Percentiles rank a stretch among this genome's conserved stretches.
These are phyloP conservation scores for Chorisops tibialis DNA, from an alignment of 2,888 invertebrate species.

Conservation along the genomic window DNA sequence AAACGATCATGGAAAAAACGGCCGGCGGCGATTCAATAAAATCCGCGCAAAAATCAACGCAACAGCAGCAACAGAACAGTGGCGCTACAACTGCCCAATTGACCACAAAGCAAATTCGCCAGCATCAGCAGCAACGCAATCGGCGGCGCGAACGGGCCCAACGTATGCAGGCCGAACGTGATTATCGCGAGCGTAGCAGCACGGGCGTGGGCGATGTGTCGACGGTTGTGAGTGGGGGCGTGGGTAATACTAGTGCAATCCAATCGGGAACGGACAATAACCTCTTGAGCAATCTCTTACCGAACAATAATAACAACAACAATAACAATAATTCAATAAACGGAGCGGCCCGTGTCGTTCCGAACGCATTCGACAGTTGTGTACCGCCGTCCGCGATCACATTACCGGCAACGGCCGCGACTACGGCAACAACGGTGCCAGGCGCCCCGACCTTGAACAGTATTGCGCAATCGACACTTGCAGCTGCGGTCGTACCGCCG, in stretches of 20 bases:
- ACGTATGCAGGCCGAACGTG: slow-evolving; percentile 85
- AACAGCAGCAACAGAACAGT: slow-evolving; percentile 28
- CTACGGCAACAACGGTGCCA: slow-evolving; percentile 5
- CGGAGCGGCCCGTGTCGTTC: neutral
- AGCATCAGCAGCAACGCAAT: slow-evolving; percentile 61
- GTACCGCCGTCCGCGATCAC: neutral
- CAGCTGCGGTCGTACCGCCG: slow-evolving; percentile 45
- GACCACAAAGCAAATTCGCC: slow-evolving; percentile 46
- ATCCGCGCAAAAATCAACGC: neutral
- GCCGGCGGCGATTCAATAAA: neutral
- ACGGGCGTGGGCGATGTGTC: slow-evolving; percentile 56
- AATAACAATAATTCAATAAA: slow-evolving; percentile 4
- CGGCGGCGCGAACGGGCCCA: slow-evolving; percentile 87
- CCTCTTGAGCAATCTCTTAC: neutral
- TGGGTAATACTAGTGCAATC: slow-evolving; percentile 73
- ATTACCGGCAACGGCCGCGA: slow-evolving; percentile 8
- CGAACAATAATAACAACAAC: slow-evolving; percentile 45
- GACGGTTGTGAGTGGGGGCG: slow-evolving; percentile 59
- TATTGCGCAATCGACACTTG: neutral
- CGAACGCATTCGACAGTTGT: neutral
- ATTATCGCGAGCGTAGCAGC: slow-evolving; percentile 59
- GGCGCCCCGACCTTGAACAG: neutral
- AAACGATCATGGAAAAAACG: neutral
- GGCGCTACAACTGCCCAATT: slow-evolving; percentile 28
- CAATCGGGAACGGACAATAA: neutral